A percentile compares a stretch with the other conserved stretches of the same genome.
phyloP scores from a whole-genome alignment of 1,140 invertebrate species.

The Drosophila lacertosa region DNA sequence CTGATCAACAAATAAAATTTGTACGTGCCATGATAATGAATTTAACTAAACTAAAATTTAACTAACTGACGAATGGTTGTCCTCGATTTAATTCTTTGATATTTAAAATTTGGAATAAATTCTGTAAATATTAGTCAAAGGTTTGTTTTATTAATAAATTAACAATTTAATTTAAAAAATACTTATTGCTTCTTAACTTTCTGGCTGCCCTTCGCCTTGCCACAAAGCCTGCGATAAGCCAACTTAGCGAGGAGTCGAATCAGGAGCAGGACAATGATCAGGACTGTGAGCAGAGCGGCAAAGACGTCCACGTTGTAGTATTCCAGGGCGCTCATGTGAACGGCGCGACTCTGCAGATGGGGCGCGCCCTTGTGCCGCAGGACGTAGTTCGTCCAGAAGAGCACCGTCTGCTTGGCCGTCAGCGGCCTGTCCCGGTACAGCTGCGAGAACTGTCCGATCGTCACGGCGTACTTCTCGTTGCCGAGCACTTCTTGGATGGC shows the following conservation, averaged over 20 bases:
- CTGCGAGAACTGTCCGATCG: slow-evolving; percentile 55
- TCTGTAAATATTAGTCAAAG: too few species aligned
- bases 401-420: slow-evolving; percentile 54
- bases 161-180: neutral
- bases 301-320: slow-evolving; percentile 61
- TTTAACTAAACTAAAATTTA: too few species aligned
- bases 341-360: slow-evolving; percentile 81
- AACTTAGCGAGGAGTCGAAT: neutral
- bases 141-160: too few species aligned
- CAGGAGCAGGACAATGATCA: slow-evolving; percentile 8
- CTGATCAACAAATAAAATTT: too few species aligned
- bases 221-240: slow-evolving; percentile 2
- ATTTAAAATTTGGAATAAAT: too few species aligned
- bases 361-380: slow-evolving; percentile 84
- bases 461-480: slow-evolving; percentile 55
- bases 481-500: slow-evolving; percentile 56
- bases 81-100: too few species aligned
- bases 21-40: too few species aligned
- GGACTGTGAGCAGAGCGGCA: slow-evolving; percentile 2
- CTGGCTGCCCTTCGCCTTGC: slow-evolving; percentile 5
- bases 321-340: slow-evolving; percentile 61
- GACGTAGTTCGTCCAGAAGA: slow-evolving; percentile 80
- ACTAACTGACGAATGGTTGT: too few species aligned
- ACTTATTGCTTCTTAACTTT: slow-evolving; percentile 15
- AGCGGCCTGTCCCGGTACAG: slow-evolving; percentile 75